Percentiles rank a stretch among this genome's conserved stretches.
Conservation (phyloP, 2,888 invertebrate genomes). For the Acanthococcus lagerstroemiae region DNA sequence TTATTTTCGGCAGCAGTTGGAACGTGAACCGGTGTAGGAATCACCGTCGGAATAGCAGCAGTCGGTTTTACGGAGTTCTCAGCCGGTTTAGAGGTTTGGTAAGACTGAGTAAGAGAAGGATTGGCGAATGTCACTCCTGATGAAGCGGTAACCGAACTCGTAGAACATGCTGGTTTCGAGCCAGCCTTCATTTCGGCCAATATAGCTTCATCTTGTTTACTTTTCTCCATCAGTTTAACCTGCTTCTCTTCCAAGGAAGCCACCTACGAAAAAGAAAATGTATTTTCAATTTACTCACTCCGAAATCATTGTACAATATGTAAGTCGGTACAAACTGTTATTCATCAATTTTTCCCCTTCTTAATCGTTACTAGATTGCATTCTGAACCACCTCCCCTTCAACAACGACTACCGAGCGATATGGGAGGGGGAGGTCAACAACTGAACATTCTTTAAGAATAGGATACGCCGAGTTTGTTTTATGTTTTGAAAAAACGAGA, state of each 20-base stretch:
- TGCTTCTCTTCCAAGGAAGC: constrained; percentile 65
- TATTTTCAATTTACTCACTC: no score
- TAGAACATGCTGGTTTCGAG: not conserved
- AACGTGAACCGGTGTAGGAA: constrained; percentile 11
- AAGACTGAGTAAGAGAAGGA: not conserved
- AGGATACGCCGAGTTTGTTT: no score
- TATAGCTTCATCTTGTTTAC: constrained; percentile 25
- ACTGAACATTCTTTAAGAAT: no score
- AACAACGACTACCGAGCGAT: no score
- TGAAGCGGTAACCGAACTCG: not conserved
- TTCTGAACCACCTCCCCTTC: no score
- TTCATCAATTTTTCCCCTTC: no score
- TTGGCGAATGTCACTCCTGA: not conserved
- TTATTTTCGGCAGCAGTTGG: not conserved
- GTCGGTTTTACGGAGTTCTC: not conserved
- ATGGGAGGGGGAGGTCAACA: no score
- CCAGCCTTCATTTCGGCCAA: constrained; percentile 21
- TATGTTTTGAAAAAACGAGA: no score
- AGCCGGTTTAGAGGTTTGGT: not conserved
- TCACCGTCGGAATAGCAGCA: constrained; percentile 2
- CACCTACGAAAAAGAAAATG: constrained; percentile 43
- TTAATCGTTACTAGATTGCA: no score
- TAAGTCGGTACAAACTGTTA: no score
- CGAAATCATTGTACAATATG: no score
- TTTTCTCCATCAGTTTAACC: constrained; percentile 48